Evolutionary conservation across 2,113 vertebrate species (phyloP).

Genomic region (Tonatia bakeri): DNA sequence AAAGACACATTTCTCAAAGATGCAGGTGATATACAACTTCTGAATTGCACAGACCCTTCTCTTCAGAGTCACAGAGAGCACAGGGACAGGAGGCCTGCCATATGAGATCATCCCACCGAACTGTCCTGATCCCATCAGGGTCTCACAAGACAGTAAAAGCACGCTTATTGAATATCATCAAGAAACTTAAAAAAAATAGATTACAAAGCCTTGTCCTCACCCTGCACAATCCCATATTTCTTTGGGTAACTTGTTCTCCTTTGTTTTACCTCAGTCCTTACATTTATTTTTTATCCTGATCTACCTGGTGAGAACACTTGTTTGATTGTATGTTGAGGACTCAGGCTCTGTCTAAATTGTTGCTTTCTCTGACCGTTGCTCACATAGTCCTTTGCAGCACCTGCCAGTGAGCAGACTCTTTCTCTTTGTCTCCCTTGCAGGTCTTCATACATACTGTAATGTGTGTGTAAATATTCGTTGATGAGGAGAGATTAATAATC

Average conservation of each 20-base stretch:
- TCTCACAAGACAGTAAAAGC: neutral
- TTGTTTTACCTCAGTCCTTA: neutral
- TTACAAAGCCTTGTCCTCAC: neutral
- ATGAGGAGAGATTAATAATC: neutral
- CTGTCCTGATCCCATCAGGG: neutral
- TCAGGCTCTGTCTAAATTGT: neutral
- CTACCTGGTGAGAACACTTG: neutral
- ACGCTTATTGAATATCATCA: neutral
- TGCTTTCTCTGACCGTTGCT: neutral
- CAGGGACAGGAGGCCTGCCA: neutral
- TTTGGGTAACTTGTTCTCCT: neutral
- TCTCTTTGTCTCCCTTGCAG: neutral
- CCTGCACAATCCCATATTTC: neutral
- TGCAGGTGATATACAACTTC: neutral
- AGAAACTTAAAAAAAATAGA: neutral
- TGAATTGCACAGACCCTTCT: neutral
- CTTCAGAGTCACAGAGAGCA: neutral
- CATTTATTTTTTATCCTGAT: neutral
- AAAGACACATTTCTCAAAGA: neutral
- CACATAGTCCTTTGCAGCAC: neutral
- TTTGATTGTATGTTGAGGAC: neutral
- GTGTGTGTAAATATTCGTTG: neutral
- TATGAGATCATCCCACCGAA: rapidly evolving
- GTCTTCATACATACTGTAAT: neutral
- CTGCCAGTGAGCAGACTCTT: neutral